Percentiles rank a stretch among this genome's conserved stretches.
phyloP scores from a whole-genome alignment of 2,797 vertebrate genomes.

The Synaphobranchus kaupii region DNA sequence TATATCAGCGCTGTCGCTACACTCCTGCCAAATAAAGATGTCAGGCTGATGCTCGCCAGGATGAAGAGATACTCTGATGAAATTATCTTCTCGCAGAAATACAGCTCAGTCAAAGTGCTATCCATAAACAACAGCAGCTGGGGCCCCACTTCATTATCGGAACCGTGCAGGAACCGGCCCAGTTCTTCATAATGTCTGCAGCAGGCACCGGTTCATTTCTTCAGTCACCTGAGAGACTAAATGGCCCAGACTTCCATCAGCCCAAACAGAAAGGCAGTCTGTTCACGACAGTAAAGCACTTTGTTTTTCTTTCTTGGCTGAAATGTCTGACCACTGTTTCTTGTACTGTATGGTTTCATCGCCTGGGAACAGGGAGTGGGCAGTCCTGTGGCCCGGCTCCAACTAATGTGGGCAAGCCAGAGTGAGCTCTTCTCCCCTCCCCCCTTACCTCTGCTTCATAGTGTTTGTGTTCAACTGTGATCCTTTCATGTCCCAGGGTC shows the following conservation, averaged over 20 bases:
- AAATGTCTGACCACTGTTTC: background rate
- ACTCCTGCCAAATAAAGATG: slow-evolving; percentile 23
- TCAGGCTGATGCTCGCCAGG: slow-evolving; percentile 11
- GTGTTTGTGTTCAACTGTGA: background rate
- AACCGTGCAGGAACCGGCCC: background rate
- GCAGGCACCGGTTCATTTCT: background rate
- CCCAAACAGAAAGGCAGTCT: background rate
- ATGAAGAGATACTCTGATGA: slow-evolving; percentile 8
- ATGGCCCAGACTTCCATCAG: background rate
- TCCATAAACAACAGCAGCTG: background rate
- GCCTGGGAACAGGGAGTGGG: background rate
- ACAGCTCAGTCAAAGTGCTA: background rate
- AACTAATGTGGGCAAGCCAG: background rate
- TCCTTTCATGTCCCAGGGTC: background rate
- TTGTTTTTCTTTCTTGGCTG: slow-evolving; percentile 1
- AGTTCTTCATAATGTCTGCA: background rate
- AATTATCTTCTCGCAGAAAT: slow-evolving; percentile 4
- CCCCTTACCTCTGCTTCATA: background rate
- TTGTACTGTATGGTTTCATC: background rate
- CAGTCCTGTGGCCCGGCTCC: background rate
- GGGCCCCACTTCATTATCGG: slow-evolving; percentile 2
- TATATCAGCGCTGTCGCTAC: slow-evolving; percentile 6
- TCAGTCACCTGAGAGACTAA: background rate
- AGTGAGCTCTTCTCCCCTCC: background rate
- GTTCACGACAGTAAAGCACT: background rate